Conservation (phyloP, 2,888 invertebrate species). For the Drosophila incognita region DNA sequence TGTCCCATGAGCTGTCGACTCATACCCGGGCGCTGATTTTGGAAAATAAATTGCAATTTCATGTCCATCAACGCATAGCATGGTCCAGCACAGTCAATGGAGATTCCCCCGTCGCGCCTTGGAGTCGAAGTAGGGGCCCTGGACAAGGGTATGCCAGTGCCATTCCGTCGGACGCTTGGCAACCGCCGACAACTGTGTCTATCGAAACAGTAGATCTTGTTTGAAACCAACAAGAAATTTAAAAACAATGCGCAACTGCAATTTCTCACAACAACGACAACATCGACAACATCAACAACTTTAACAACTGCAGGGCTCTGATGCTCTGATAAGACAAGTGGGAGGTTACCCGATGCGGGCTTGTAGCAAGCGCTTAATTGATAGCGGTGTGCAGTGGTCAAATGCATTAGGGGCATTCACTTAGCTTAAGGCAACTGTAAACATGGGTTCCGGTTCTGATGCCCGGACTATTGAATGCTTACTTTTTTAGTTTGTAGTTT, state of each 20-base stretch:
- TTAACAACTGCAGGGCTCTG: conserved; percentile 40
- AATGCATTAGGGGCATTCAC: conserved; percentile 40
- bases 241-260: conserved; percentile 58
- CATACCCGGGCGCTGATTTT: conserved; percentile 64
- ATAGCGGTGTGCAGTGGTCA: conserved; percentile 37
- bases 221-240: conserved; percentile 41
- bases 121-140: conserved; percentile 5
- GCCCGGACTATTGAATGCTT: background rate
- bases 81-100: conserved; percentile 27
- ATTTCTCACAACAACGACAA: conserved; percentile 25
- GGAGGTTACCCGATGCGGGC: conserved; percentile 61
- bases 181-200: conserved; percentile 46
- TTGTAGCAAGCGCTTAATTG: conserved; percentile 60
- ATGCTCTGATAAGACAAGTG: conserved; percentile 55
- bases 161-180: conserved; percentile 12
- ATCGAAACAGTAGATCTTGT: conserved; percentile 59
- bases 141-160: conserved; percentile 12
- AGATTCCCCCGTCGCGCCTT: conserved; percentile 1
- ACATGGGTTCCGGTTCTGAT: background rate
- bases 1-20: conserved; percentile 54
- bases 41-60: conserved; percentile 79
- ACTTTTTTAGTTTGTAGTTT: background rate
- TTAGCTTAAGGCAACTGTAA: background rate
- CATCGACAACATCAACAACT: conserved; percentile 26
- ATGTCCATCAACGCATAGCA: conserved; percentile 69